Conservation (phyloP, 1,140 invertebrate genomes). For the Aphaenogaster floridana region DNA sequence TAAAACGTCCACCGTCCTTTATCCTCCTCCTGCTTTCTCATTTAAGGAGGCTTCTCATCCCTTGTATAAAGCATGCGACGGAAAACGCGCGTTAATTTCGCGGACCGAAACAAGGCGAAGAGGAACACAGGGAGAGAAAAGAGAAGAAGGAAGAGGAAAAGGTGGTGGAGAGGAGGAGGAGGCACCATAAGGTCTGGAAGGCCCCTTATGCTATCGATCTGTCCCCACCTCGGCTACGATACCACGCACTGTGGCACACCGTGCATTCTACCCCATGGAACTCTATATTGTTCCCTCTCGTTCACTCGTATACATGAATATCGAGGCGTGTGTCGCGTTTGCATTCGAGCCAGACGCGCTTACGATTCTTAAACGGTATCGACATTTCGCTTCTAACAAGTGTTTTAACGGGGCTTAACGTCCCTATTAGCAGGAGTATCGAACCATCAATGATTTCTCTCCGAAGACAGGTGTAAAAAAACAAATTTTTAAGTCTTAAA, state of each 20-base stretch:
- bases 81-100: conserved; percentile 76
- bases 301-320: conserved; percentile 45
- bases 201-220: conserved; percentile 84
- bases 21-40: background rate
- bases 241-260: conserved; percentile 75
- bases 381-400: conserved; percentile 24
- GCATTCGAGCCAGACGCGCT: background rate
- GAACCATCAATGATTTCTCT: background rate
- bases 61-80: conserved; percentile 51
- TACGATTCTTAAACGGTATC: conserved; percentile 25
- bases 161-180: conserved; percentile 68
- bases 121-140: conserved; percentile 43
- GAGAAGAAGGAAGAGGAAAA: conserved; percentile 32
- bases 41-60: background rate
- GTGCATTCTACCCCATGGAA: conserved; percentile 76
- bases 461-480: background rate
- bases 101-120: conserved; percentile 46
- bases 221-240: conserved; percentile 78
- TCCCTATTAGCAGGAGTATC: background rate
- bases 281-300: conserved; percentile 77
- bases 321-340: conserved; percentile 54
- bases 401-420: background rate
- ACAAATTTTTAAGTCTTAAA: background rate
- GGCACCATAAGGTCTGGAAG: conserved; percentile 83
- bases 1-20: background rate